phyloP scores from a whole-genome alignment of 2,888 invertebrate genomes.

The Aricia artaxerxes region DNA sequence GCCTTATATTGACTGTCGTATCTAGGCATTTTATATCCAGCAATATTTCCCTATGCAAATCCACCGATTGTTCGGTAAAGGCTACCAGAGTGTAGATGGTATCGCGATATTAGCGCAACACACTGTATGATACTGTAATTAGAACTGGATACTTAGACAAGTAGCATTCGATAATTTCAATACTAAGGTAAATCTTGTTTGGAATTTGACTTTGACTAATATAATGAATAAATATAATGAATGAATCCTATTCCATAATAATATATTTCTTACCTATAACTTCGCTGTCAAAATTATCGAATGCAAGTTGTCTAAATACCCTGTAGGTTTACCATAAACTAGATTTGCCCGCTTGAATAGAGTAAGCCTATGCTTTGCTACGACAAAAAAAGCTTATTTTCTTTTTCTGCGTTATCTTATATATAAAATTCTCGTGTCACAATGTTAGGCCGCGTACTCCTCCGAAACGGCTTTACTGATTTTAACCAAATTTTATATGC shows the following conservation, averaged over 20 bases:
- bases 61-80: slow-evolving; percentile 34
- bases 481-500: too few relatives aligned
- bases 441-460: too few relatives aligned
- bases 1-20: not conserved
- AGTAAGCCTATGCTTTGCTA: too few relatives aligned
- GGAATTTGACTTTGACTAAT: not conserved
- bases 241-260: too few relatives aligned
- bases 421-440: too few relatives aligned
- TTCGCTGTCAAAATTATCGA: not conserved
- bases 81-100: slow-evolving; percentile 10
- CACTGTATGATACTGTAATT: slow-evolving; percentile 19
- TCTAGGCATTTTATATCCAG: slow-evolving; percentile 4
- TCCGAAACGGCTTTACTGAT: too few relatives aligned
- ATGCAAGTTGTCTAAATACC: too few relatives aligned
- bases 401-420: too few relatives aligned
- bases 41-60: slow-evolving; percentile 55
- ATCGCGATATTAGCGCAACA: slow-evolving; percentile 14
- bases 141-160: not conserved
- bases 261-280: not conserved
- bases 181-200: not conserved
- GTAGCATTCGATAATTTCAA: not conserved
- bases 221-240: too few relatives aligned
- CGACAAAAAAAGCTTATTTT: too few relatives aligned
- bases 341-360: too few relatives aligned
- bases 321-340: too few relatives aligned